Conservation (phyloP, 2,797 vertebrate species). For the Eulemur coronatus region DNA sequence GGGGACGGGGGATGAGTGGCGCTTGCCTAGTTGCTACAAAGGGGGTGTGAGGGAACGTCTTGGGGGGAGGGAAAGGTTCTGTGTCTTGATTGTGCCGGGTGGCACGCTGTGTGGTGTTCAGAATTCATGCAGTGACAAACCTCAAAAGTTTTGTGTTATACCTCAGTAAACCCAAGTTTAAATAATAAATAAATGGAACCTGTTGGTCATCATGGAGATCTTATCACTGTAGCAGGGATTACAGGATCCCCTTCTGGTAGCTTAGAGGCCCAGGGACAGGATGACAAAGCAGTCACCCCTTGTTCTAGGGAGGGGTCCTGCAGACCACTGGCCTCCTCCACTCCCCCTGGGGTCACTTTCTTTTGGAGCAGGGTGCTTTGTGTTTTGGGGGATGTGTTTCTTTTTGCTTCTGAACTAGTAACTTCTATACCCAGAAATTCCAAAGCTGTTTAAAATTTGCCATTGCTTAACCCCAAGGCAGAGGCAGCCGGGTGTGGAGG, state of each 20-base stretch:
- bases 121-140: background rate
- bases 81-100: background rate
- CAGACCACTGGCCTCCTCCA: rapidly evolving
- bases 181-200: background rate
- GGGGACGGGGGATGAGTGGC: background rate
- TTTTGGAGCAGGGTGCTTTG: background rate
- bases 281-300: background rate
- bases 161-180: background rate
- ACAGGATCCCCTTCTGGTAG: background rate
- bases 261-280: background rate
- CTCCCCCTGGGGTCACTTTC: background rate
- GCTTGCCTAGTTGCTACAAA: background rate
- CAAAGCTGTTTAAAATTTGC: background rate
- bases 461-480: background rate
- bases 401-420: background rate
- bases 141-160: background rate
- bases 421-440: background rate
- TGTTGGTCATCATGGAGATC: background rate
- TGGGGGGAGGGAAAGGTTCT: background rate
- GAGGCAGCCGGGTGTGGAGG: background rate
- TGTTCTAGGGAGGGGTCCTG: background rate
- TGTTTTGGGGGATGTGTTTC: background rate
- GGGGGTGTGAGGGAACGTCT: background rate
- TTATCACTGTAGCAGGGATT: background rate
- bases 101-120: background rate